These are phyloP conservation scores for Cyprinodon variegatus DNA, from an alignment of 2,113 vertebrate species.

Conservation along the genomic window DNA sequence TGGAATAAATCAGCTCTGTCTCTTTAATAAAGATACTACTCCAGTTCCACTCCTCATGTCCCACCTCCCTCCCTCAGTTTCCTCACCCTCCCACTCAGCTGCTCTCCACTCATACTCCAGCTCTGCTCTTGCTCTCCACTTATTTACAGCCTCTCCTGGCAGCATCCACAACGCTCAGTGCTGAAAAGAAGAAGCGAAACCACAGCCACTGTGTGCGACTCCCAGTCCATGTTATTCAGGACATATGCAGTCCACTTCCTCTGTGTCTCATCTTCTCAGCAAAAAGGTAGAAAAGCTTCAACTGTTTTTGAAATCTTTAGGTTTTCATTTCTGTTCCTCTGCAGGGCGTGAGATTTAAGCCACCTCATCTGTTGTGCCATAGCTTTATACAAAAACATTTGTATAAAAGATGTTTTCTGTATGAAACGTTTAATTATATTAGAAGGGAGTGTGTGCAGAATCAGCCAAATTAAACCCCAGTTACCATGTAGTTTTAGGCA, in stretches of 20 bases:
- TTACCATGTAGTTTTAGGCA: conserved; percentile 3
- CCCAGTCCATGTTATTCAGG: conserved; percentile 59
- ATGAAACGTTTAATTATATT: not conserved
- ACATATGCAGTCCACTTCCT: conserved; percentile 66
- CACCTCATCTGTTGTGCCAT: not conserved
- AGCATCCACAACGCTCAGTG: conserved; percentile 52
- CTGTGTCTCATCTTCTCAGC: conserved; percentile 53
- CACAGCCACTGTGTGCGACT: conserved; percentile 31
- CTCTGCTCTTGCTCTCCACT: conserved; percentile 51
- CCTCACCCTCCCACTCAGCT: conserved; percentile 57
- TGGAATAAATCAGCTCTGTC: conserved; percentile 44
- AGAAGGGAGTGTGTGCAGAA: conserved; percentile 8
- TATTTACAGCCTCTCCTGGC: conserved; percentile 60
- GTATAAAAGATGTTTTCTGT: not conserved
- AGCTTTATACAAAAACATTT: not conserved
- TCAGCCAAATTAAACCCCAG: conserved; percentile 4
- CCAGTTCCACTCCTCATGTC: conserved; percentile 29
- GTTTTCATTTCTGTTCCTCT: not conserved
- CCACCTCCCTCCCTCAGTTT: conserved; percentile 45
- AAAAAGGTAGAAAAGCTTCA: conserved; percentile 59
- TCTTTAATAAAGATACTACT: conserved; percentile 71
- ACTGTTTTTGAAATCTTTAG: conserved; percentile 4
- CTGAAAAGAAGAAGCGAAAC: conserved; percentile 70
- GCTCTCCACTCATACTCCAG: conserved; percentile 55
- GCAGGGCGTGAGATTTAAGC: conserved; percentile 3